Percentiles rank a stretch among this genome's conserved stretches.
Evolutionary conservation across 2,888 invertebrate species (phyloP).

Genomic region (Microctonus hyperodae): DNA sequence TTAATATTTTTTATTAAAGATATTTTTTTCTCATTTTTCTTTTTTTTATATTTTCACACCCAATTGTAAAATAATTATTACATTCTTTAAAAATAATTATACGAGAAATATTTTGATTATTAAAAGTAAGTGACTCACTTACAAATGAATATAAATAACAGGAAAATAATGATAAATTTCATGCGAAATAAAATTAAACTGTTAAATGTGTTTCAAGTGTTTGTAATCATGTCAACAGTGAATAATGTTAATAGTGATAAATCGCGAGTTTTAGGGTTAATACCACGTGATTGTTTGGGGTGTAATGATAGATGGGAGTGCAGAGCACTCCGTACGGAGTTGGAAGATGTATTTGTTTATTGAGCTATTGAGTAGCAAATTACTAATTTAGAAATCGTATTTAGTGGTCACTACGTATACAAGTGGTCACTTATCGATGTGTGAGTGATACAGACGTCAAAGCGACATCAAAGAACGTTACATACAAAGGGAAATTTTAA

Average conservation of each 20-base stretch:
- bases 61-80: background rate
- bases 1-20: background rate
- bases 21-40: background rate
- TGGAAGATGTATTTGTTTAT: slow-evolving; percentile 12
- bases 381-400: background rate
- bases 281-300: slow-evolving; percentile 22
- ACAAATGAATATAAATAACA: background rate
- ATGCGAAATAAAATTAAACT: background rate
- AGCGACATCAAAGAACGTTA: background rate
- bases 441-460: slow-evolving; percentile 6
- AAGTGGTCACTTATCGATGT: slow-evolving; percentile 16
- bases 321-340: background rate
- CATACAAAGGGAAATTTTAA: slow-evolving; percentile 1
- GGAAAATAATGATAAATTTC: background rate
- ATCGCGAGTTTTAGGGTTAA: background rate
- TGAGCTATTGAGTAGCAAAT: slow-evolving; percentile 5
- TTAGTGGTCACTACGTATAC: background rate
- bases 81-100: background rate
- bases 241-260: background rate
- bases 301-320: slow-evolving; percentile 23
- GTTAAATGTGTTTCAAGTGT: background rate
- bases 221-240: background rate
- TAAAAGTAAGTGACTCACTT: background rate
- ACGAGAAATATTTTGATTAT: background rate
- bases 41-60: background rate